These are phyloP conservation scores for Melanogrammus aeglefinus DNA, from an alignment of 2,797 vertebrate genomes.

Conservation along the genomic window DNA sequence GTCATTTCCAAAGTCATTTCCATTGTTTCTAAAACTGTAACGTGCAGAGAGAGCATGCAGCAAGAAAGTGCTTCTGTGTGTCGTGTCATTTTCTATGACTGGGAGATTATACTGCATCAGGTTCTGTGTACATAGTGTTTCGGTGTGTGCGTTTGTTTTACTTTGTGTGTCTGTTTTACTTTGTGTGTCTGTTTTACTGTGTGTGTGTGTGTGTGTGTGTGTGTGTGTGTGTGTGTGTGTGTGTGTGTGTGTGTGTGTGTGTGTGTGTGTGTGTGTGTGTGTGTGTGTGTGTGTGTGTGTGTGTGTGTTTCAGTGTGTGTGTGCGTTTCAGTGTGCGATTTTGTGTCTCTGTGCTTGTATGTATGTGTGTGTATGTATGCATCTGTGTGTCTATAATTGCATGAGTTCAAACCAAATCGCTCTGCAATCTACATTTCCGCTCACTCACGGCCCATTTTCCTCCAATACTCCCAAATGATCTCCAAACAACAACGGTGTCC, in stretches of 20 bases:
- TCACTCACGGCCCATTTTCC: constrained; percentile 37
- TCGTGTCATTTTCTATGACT: not conserved
- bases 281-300: constrained; percentile 2
- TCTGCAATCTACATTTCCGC: constrained; percentile 40
- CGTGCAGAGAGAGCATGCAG: not conserved
- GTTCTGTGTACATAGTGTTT: too few relatives aligned
- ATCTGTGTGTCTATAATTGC: not conserved
- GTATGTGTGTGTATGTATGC: constrained; percentile 9
- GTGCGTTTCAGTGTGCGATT: too few relatives aligned
- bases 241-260: constrained; percentile 15
- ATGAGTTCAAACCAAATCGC: not conserved
- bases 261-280: too few relatives aligned
- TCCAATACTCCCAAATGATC: constrained; percentile 26
- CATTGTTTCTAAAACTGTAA: not conserved
- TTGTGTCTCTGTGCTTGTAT: too few relatives aligned
- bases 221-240: not conserved
- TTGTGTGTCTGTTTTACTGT: too few relatives aligned
- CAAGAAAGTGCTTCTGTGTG: not conserved
- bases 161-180: too few relatives aligned
- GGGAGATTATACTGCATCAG: not conserved
- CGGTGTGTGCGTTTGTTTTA: too few relatives aligned
- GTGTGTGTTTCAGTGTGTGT: constrained; percentile 3
- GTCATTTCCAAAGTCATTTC: not conserved
- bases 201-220: constrained; percentile 2
- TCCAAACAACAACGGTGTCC: constrained; percentile 35